These are phyloP conservation scores for Meloidogyne exigua DNA, from an alignment of 1,140 invertebrate species.

Conservation along the genomic window DNA sequence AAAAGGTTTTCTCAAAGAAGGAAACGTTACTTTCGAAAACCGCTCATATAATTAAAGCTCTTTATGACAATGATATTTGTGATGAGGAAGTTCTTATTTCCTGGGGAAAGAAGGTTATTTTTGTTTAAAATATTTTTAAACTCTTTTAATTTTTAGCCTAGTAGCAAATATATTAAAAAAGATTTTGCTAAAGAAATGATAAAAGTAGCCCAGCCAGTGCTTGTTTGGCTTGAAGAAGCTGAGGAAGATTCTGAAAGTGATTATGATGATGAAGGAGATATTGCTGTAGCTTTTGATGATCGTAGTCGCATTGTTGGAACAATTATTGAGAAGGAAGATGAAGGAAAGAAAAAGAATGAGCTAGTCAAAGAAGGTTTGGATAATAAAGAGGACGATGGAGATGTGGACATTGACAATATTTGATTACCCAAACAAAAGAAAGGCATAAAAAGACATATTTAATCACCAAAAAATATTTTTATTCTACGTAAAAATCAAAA, in stretches of 20 bases:
- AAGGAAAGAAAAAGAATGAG: slow-evolving; percentile 11
- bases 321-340: slow-evolving; percentile 24
- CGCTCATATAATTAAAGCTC: slow-evolving; percentile 82
- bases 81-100: slow-evolving; percentile 90
- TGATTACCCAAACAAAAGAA: slow-evolving; percentile 19
- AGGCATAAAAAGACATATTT: no score
- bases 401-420: slow-evolving; percentile 57
- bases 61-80: slow-evolving; percentile 91
- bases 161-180: slow-evolving; percentile 88
- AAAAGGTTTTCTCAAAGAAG: slow-evolving; percentile 80
- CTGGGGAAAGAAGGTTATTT: slow-evolving; percentile 82
- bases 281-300: slow-evolving; percentile 55
- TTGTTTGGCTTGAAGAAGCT: slow-evolving; percentile 93
- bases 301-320: slow-evolving; percentile 46
- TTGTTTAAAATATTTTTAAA: slow-evolving; percentile 7
- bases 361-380: slow-evolving; percentile 7
- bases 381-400: slow-evolving; percentile 48
- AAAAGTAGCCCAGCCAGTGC: slow-evolving; percentile 80
- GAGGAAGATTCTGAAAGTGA: slow-evolving; percentile 72
- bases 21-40: slow-evolving; percentile 78
- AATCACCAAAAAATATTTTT: no score
- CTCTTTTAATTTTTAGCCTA: slow-evolving; percentile 63
- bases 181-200: slow-evolving; percentile 88
- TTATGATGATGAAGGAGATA: slow-evolving; percentile 51
- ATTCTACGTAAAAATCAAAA: no score